These are phyloP conservation scores for Agrotis segetum DNA, from an alignment of 2,888 invertebrate genomes.

Conservation along the genomic window DNA sequence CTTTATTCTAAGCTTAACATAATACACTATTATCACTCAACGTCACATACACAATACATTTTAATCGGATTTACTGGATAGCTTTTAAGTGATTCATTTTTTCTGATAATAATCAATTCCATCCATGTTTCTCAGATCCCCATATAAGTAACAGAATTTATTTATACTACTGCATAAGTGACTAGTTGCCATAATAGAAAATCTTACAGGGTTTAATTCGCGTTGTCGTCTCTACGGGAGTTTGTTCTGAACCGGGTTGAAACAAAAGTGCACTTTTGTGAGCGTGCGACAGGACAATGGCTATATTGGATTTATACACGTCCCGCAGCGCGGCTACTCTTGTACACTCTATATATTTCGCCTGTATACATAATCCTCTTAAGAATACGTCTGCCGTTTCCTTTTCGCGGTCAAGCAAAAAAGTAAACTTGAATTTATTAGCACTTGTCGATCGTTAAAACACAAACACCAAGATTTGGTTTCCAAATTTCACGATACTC, in stretches of 20 bases:
- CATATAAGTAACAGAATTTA: slow-evolving; percentile 55
- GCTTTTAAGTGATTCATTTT: slow-evolving; percentile 37
- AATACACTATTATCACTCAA: slow-evolving; percentile 37
- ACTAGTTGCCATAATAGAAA: slow-evolving; percentile 57
- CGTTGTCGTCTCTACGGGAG: slow-evolving; percentile 66
- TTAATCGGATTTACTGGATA: slow-evolving; percentile 49
- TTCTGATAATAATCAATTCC: slow-evolving; percentile 52
- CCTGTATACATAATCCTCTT: slow-evolving; percentile 53
- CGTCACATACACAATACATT: slow-evolving; percentile 26
- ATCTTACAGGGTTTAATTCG: slow-evolving; percentile 56
- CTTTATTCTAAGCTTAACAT: slow-evolving; percentile 17
- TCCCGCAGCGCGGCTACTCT: slow-evolving; percentile 77
- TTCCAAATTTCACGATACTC: slow-evolving; percentile 43
- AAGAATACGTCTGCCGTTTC: slow-evolving; percentile 42
- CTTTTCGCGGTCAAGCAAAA: slow-evolving; percentile 52
- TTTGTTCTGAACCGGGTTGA: slow-evolving; percentile 68
- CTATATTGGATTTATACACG: slow-evolving; percentile 81
- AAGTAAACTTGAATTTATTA: slow-evolving; percentile 58
- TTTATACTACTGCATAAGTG: slow-evolving; percentile 49
- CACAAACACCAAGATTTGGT: slow-evolving; percentile 41
- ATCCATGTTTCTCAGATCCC: slow-evolving; percentile 44
- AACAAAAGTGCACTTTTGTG: slow-evolving; percentile 78
- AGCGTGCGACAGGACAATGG: slow-evolving; percentile 84
- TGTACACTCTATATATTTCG: slow-evolving; percentile 66
- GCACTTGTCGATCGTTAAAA: slow-evolving; percentile 57